A percentile compares a stretch with the other conserved stretches of the same genome.
phyloP scores from a whole-genome alignment of 2,113 vertebrate species.

The Peromyscus leucopus region DNA sequence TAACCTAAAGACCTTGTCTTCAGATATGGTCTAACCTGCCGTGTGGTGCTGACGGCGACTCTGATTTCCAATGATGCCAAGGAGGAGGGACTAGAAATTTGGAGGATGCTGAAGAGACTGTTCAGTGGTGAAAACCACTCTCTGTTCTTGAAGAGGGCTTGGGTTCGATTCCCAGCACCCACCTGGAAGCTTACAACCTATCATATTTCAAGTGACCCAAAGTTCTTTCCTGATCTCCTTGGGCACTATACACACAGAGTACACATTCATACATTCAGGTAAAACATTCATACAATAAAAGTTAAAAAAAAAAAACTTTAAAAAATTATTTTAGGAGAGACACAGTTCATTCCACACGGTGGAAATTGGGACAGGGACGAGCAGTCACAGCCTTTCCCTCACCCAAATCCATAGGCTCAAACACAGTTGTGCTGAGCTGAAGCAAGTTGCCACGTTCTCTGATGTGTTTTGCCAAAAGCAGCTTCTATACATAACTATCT shows the following conservation, averaged over 20 bases:
- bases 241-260: neutral
- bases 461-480: neutral
- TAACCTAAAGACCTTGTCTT: neutral
- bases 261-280: neutral
- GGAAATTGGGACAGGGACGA: neutral
- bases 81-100: neutral
- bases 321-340: rapidly evolving
- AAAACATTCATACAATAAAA: neutral
- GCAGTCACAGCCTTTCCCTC: neutral
- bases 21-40: neutral
- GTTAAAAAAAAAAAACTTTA: neutral
- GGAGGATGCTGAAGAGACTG: neutral
- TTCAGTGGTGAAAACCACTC: neutral
- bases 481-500: neutral
- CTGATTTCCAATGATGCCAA: neutral
- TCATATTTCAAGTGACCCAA: neutral
- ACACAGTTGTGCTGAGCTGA: neutral
- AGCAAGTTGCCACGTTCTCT: neutral
- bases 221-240: too few species aligned
- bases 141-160: neutral
- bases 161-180: neutral
- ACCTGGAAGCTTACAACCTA: neutral
- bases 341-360: rapidly evolving
- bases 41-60: neutral
- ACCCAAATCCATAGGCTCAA: neutral